Percentiles rank a stretch among this genome's conserved stretches.
Conservation (phyloP, 2,113 vertebrate species). For the Pachypanchax playfairii region DNA sequence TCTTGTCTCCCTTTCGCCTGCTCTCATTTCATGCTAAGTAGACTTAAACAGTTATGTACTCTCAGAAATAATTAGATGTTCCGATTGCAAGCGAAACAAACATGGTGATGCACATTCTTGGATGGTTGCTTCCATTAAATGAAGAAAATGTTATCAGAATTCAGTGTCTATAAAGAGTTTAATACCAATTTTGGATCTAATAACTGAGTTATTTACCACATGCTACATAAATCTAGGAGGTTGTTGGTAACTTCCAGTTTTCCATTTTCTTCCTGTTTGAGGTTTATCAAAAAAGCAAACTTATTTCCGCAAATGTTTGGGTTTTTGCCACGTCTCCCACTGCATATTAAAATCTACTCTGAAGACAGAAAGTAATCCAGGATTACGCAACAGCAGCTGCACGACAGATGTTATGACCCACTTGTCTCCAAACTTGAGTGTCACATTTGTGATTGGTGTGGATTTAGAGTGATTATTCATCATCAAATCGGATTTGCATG, state of each 20-base stretch:
- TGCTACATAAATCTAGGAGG: not conserved
- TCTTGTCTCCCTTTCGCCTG: slow-evolving; percentile 21
- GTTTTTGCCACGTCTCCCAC: slow-evolving; percentile 5
- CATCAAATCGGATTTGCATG: slow-evolving; percentile 58
- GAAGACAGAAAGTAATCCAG: slow-evolving; percentile 42
- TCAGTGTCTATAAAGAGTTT: slow-evolving; percentile 2
- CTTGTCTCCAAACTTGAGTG: slow-evolving; percentile 51
- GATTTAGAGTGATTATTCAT: slow-evolving; percentile 56
- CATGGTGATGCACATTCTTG: not conserved
- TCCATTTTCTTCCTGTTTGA: not conserved
- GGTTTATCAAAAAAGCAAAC: slow-evolving; percentile 8
- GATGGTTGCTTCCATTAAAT: slow-evolving; percentile 1
- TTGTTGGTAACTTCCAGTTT: slow-evolving; percentile 6
- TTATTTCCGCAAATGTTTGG: slow-evolving; percentile 8
- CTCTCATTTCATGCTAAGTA: slow-evolving; percentile 24
- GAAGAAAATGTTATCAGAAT: slow-evolving; percentile 2
- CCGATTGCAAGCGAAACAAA: not conserved
- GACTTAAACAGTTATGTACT: not conserved
- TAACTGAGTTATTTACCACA: not conserved
- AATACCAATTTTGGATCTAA: not conserved
- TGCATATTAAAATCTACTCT: slow-evolving; percentile 31
- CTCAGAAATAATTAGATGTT: slow-evolving; percentile 7
- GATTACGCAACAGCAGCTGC: slow-evolving; percentile 55
- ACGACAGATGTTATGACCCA: slow-evolving; percentile 59
- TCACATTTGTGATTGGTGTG: slow-evolving; percentile 39